A percentile compares a stretch with the other conserved stretches of the same genome.
Evolutionary conservation across 2,888 invertebrate species (phyloP).

Genomic region (Erebia ligea): DNA sequence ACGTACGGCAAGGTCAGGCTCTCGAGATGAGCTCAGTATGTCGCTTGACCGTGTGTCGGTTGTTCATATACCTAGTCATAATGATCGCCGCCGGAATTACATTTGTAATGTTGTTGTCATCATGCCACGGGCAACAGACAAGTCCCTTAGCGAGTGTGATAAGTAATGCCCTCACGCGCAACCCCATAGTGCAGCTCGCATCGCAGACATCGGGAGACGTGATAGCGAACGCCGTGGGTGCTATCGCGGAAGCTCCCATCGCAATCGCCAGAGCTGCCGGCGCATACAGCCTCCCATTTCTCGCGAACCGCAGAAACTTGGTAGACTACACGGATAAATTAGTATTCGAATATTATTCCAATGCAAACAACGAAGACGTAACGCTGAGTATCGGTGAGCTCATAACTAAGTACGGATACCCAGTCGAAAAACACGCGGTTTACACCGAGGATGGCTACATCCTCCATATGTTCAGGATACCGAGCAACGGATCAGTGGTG

Average conservation of each 20-base stretch:
- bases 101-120: constrained; percentile 3
- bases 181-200: constrained; percentile 24
- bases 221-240: constrained; percentile 44
- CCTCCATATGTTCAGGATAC: constrained; percentile 59
- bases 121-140: not conserved
- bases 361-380: constrained; percentile 58
- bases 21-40: constrained; percentile 8
- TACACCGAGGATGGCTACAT: constrained; percentile 62
- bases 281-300: constrained; percentile 42
- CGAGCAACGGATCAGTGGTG: constrained; percentile 55
- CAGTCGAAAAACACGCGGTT: constrained; percentile 55
- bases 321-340: constrained; percentile 48
- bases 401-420: constrained; percentile 58
- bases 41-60: constrained; percentile 13
- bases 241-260: constrained; percentile 43
- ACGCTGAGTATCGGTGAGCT: constrained; percentile 50
- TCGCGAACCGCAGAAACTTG: constrained; percentile 47
- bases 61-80: constrained; percentile 10
- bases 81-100: constrained; percentile 10
- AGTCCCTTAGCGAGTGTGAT: constrained; percentile 9
- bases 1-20: constrained; percentile 18
- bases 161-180: constrained; percentile 11
- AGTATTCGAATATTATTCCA: constrained; percentile 46
- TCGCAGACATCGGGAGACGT: constrained; percentile 38
- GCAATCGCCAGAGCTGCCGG: constrained; percentile 47